Evolutionary conservation across 2,113 vertebrate species (phyloP).

Genomic region (Rostratula benghalensis): DNA sequence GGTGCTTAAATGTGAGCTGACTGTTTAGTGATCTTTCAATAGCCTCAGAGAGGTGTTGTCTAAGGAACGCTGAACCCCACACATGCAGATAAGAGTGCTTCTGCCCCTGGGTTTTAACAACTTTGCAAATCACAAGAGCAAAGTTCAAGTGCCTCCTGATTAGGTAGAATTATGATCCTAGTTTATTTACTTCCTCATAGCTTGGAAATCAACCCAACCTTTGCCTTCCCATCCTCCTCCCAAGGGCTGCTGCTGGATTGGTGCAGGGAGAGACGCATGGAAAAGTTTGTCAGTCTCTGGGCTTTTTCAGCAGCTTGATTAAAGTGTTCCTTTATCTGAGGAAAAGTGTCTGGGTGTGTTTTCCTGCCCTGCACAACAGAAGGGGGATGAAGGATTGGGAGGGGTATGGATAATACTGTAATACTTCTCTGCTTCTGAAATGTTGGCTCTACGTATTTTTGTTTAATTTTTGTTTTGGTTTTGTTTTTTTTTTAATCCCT

Average conservation of each 20-base stretch:
- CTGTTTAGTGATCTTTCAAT: neutral
- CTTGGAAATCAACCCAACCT: neutral
- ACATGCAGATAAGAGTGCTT: neutral
- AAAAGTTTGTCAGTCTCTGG: neutral
- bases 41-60: neutral
- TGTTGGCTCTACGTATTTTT: neutral
- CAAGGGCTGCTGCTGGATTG: neutral
- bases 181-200: neutral
- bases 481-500: neutral
- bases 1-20: neutral
- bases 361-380: neutral
- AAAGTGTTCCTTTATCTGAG: slow-evolving; percentile 28
- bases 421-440: neutral
- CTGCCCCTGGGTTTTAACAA: neutral
- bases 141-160: neutral
- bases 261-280: neutral
- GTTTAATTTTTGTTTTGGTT: neutral
- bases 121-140: neutral
- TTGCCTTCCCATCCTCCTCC: neutral
- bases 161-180: neutral
- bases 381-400: neutral
- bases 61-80: neutral
- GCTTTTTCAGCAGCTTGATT: slow-evolving; percentile 18
- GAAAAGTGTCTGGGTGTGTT: slow-evolving; percentile 54
- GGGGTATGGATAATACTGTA: neutral